These are phyloP conservation scores for Caradrina kadenii DNA, from an alignment of 2,888 invertebrate species.

Conservation along the genomic window DNA sequence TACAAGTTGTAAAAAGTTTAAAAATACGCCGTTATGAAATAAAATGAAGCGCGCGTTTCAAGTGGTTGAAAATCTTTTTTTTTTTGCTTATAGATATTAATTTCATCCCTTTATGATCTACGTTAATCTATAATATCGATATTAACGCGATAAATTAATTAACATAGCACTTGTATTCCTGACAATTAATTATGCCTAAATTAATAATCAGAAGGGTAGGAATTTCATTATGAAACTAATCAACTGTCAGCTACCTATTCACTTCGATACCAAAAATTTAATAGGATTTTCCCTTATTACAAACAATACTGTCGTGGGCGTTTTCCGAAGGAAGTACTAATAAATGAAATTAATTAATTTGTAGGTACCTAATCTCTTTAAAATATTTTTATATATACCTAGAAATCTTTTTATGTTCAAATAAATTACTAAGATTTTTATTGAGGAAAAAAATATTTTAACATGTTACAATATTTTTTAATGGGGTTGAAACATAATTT, in stretches of 20 bases:
- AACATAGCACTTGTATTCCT: slow-evolving; percentile 28
- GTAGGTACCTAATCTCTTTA: neutral
- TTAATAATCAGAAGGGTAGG: slow-evolving; percentile 54
- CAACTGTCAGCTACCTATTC: slow-evolving; percentile 65
- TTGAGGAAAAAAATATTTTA: neutral
- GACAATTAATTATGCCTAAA: slow-evolving; percentile 35
- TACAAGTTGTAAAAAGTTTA: neutral
- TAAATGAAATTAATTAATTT: slow-evolving; percentile 28
- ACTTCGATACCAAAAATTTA: slow-evolving; percentile 54
- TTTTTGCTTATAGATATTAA: neutral
- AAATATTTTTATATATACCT: neutral
- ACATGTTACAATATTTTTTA: neutral
- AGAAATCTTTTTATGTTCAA: neutral
- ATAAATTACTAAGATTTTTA: neutral
- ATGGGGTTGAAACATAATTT: neutral
- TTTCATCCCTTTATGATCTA: neutral
- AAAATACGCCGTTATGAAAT: neutral
- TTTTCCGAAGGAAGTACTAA: slow-evolving; percentile 10
- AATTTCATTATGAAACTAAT: slow-evolving; percentile 70
- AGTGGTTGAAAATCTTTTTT: neutral
- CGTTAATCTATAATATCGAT: slow-evolving; percentile 3
- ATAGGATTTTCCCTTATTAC: slow-evolving; percentile 52
- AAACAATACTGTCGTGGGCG: slow-evolving; percentile 42
- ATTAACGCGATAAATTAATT: slow-evolving; percentile 20
- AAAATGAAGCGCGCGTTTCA: neutral